These are phyloP conservation scores for Eurosta solidaginis DNA, from an alignment of 1,140 invertebrate species.

Conservation along the genomic window DNA sequence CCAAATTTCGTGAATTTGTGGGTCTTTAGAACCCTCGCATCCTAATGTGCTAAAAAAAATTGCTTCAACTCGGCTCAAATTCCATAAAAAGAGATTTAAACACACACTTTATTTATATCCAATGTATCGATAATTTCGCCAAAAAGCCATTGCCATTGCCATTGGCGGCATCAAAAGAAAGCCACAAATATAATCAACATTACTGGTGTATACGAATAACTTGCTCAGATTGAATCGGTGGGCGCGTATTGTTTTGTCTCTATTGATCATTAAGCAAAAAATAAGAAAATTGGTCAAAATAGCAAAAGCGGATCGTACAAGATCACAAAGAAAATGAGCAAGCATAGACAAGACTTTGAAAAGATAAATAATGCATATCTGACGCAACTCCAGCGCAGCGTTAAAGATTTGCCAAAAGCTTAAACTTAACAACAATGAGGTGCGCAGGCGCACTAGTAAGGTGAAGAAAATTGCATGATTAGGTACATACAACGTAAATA, in stretches of 20 bases:
- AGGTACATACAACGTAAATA: background rate
- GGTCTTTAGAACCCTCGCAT: too few relatives aligned
- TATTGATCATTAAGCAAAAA: background rate
- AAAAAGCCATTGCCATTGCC: background rate
- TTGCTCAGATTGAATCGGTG: background rate
- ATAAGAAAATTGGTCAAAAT: slow-evolving; percentile 34
- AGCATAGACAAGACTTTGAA: slow-evolving; percentile 43
- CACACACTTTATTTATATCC: background rate
- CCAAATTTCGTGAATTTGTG: background rate
- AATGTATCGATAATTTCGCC: background rate
- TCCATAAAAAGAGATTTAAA: background rate
- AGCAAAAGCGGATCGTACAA: slow-evolving; percentile 10
- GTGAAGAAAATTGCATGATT: background rate
- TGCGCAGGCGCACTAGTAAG: background rate
- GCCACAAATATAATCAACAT: background rate
- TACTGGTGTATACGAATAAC: background rate
- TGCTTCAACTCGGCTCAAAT: too few relatives aligned
- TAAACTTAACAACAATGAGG: background rate
- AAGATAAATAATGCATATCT: slow-evolving; percentile 60
- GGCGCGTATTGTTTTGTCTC: background rate
- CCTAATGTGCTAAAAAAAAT: background rate
- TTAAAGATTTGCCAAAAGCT: background rate
- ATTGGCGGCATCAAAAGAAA: background rate
- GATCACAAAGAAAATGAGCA: background rate
- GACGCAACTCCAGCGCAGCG: slow-evolving; percentile 44